Conservation (phyloP, 1,140 invertebrate species). For the Drosophila punjabiensis region DNA sequence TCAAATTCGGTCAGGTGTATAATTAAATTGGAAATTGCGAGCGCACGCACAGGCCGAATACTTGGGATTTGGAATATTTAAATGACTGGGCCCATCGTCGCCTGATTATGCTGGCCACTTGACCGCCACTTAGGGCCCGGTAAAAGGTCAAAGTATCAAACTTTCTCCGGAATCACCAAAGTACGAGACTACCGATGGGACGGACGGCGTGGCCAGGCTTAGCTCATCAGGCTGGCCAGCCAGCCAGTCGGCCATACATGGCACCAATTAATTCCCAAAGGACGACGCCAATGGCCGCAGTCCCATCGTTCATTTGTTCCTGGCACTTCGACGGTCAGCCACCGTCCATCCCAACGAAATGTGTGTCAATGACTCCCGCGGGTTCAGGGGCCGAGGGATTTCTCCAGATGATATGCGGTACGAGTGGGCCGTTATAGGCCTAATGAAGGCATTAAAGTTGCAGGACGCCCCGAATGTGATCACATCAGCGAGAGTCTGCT, state of each 20-base stretch:
- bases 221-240: conserved; percentile 13
- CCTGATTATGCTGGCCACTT: conserved; percentile 60
- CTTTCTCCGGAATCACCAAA: conserved; percentile 11
- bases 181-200: background rate
- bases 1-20: conserved; percentile 77
- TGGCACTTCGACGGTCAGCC: conserved; percentile 49
- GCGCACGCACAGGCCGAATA: conserved; percentile 54
- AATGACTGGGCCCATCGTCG: conserved; percentile 38
- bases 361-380: conserved; percentile 75
- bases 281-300: conserved; percentile 9
- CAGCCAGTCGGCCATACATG: conserved; percentile 36
- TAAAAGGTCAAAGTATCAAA: conserved; percentile 46
- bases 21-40: conserved; percentile 72
- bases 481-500: background rate
- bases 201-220: background rate
- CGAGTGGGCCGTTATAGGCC: conserved; percentile 66
- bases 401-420: conserved; percentile 52
- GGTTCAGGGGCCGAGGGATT: conserved; percentile 19
- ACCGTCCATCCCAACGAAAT: conserved; percentile 47
- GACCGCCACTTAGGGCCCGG: conserved; percentile 46
- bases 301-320: conserved; percentile 49
- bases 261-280: conserved; percentile 25
- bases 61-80: conserved; percentile 53
- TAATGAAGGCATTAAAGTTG: conserved; percentile 81
- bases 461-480: conserved; percentile 50